Conservation (phyloP, 2,888 invertebrate species). For the Melinaea marsaeus region DNA sequence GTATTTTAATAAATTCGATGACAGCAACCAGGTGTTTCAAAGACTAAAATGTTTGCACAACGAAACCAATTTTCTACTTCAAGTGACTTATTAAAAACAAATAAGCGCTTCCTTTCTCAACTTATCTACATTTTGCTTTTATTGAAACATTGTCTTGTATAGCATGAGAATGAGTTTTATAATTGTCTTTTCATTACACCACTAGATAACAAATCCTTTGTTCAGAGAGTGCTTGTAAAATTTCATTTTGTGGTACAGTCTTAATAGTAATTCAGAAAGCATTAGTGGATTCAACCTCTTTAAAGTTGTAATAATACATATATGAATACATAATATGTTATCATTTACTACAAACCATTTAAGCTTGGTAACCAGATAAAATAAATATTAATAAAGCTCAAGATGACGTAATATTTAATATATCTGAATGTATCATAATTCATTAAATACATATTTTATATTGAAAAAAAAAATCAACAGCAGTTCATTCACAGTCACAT, state of each 20-base stretch:
- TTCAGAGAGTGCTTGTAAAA: conserved; percentile 3
- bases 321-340: too few relatives aligned
- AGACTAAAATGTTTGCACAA: conserved; percentile 21
- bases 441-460: too few relatives aligned
- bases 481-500: not conserved
- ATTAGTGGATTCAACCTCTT: not conserved
- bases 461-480: too few relatives aligned
- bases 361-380: too few relatives aligned
- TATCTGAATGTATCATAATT: too few relatives aligned
- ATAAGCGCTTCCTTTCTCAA: conserved; percentile 15
- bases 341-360: too few relatives aligned
- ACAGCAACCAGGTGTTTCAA: conserved; percentile 36
- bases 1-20: conserved; percentile 44
- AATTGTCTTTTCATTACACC: conserved; percentile 11
- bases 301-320: not conserved
- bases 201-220: conserved; percentile 8
- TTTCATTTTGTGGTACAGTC: not conserved
- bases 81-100: conserved; percentile 27
- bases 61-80: conserved; percentile 23
- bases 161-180: conserved; percentile 9
- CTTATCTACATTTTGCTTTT: conserved; percentile 8
- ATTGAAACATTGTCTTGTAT: conserved; percentile 14
- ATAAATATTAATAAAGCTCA: too few relatives aligned
- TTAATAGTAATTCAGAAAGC: conserved; percentile 3
- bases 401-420: too few relatives aligned